Base-by-base conservation (phyloP, 2,113 vertebrate genomes). In the Alethe castanea region DNA sequence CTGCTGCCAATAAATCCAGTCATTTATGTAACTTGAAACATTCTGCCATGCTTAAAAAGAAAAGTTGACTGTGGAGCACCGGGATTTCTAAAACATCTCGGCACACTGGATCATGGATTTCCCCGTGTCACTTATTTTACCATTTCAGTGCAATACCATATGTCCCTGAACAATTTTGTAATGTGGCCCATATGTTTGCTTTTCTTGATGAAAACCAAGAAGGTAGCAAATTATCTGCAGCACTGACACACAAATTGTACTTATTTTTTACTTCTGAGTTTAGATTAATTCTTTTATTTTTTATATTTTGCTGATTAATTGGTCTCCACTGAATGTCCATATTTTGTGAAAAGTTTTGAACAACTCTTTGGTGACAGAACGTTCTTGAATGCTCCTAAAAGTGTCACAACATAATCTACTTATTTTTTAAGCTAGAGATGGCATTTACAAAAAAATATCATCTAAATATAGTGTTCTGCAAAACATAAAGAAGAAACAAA, bases 1-100 rank as follows among this genome's bases (percentile, higher is more conserved):
- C 45, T 91, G 28, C 67, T 95, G 73, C 70, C 45, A 87, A 92
- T 89, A 94, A 38, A 64, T 76, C 78, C 1, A 36, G 48, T 45
- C 57, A 81, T 96, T 88, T 86, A 71, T 60, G 67, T 91, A 95
- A 54, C n/a, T 62, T 14, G 52, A 97, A 96, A 72, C 9, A 53
- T 88, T 95, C 74, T 90, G 56, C 50, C 64, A 42, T 20, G 18
- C 36, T 78, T 71, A 44, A 89, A 60, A 88, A 79, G 16, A 78
- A 87, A 95, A 93, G 18, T 18, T 92, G 74, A 77, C 44, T 70
- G 59, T 19, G 45, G 33, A 94, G 53, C 23, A 33, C 18, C 31
- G 36, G 26, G 31, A 95, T 67, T 61, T 65, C 66, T 70, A n/a
- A 94, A 93, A 62, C 79, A 90, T 86, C 80, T 69, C 8, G 56